phyloP scores from a whole-genome alignment of 2,888 invertebrate genomes.

The Neoaliturus tenellus region DNA sequence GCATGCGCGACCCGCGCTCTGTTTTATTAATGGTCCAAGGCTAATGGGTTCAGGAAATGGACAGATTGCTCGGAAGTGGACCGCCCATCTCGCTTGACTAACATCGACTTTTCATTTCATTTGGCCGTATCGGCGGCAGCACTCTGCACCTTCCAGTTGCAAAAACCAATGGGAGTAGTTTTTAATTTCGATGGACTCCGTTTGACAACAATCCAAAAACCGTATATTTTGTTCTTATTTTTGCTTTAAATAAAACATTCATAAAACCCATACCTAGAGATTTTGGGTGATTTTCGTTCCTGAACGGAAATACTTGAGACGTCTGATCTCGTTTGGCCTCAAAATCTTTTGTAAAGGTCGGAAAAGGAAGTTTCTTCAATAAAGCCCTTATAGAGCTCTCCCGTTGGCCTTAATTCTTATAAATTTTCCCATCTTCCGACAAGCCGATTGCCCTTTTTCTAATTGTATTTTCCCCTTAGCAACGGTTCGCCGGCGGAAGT shows the following conservation, averaged over 20 bases:
- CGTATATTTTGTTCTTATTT: too few species aligned
- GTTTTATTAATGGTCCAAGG: not conserved
- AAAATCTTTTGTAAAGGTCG: too few species aligned
- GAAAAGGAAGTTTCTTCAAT: not conserved
- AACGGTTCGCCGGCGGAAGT: not conserved
- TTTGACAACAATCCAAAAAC: too few species aligned
- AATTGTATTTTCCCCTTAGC: not conserved
- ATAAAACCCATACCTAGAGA: too few species aligned
- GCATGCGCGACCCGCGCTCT: not conserved
- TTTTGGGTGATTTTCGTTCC: too few species aligned
- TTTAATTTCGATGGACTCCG: too few species aligned
- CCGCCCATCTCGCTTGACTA: slow-evolving; percentile 22
- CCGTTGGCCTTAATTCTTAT: not conserved
- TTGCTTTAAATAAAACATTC: too few species aligned
- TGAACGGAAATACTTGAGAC: too few species aligned
- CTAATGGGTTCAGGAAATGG: slow-evolving; percentile 43
- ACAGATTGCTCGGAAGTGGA: slow-evolving; percentile 44
- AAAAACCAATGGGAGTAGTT: too few species aligned
- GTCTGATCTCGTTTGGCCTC: too few species aligned
- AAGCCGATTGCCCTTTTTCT: slow-evolving; percentile 1
- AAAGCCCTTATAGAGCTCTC: not conserved
- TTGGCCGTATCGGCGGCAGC: not conserved
- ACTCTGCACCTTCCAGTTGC: too few species aligned
- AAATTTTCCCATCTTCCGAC: slow-evolving; percentile 17
- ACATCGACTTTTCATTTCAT: not conserved